Percentiles rank a stretch among this genome's conserved stretches.
phyloP scores from a whole-genome alignment of 2,113 vertebrate species.

The Colius striatus region DNA sequence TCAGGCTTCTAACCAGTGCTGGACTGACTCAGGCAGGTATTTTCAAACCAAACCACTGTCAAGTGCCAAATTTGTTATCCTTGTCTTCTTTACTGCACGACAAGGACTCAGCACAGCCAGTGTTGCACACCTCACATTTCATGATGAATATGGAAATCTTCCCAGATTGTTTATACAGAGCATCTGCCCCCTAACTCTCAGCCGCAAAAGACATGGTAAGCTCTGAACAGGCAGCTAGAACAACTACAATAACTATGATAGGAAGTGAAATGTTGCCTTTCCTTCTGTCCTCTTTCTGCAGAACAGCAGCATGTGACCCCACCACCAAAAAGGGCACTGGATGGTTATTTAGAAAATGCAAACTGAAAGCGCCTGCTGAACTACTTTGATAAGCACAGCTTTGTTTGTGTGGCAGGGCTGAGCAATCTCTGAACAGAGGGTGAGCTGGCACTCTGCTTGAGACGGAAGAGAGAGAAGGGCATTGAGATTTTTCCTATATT shows the following conservation, averaged over 20 bases:
- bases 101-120: not conserved
- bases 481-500: not conserved
- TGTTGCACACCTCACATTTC: not conserved
- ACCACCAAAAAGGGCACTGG: not conserved
- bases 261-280: not conserved
- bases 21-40: constrained; percentile 5
- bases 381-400: not conserved
- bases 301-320: not conserved
- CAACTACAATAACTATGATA: not conserved
- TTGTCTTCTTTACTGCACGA: not conserved
- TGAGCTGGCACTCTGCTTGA: not conserved
- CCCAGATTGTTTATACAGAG: constrained; percentile 5
- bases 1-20: not conserved
- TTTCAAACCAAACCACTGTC: not conserved
- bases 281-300: not conserved
- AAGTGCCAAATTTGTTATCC: not conserved
- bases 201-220: not conserved
- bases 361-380: not conserved
- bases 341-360: not conserved
- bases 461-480: not conserved
- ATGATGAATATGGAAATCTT: not conserved
- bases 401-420: not conserved
- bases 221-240: not conserved
- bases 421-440: not conserved
- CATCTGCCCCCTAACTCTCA: not conserved